Evolutionary conservation across 2,797 vertebrate genomes (phyloP).

Genomic region (Serranus cabrilla): DNA sequence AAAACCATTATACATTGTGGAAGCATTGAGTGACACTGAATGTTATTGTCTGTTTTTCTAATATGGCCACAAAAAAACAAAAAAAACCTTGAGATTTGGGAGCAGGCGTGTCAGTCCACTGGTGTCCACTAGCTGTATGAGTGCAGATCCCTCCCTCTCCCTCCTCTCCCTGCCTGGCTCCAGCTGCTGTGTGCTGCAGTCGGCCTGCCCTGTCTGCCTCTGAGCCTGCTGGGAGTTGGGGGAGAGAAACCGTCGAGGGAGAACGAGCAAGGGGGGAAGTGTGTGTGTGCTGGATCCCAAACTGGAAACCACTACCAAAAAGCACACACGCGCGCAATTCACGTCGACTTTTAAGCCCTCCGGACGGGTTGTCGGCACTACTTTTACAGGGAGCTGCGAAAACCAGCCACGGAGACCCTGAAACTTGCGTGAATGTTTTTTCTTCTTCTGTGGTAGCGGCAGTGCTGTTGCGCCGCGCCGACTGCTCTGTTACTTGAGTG

Average conservation of each 20-base stretch:
- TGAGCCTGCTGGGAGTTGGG: slow-evolving; percentile 68
- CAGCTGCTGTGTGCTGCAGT: slow-evolving; percentile 75
- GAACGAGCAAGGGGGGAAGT: slow-evolving; percentile 12
- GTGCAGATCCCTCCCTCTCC: slow-evolving; percentile 57
- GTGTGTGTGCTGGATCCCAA: slow-evolving; percentile 34
- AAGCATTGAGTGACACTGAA: neutral
- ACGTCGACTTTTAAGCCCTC: slow-evolving; percentile 4
- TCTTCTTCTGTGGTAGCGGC: slow-evolving; percentile 47
- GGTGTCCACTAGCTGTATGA: slow-evolving; percentile 66
- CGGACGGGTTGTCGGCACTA: slow-evolving; percentile 13
- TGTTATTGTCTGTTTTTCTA: neutral
- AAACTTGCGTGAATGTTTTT: slow-evolving; percentile 63
- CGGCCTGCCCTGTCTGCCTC: slow-evolving; percentile 64
- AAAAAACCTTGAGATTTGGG: slow-evolving; percentile 2
- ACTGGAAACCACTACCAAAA: slow-evolving; percentile 54
- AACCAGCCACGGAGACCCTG: slow-evolving; percentile 28
- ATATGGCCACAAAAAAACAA: slow-evolving; percentile 1
- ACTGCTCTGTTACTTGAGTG: slow-evolving; percentile 49
- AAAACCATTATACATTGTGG: neutral
- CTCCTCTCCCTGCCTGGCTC: slow-evolving; percentile 58
- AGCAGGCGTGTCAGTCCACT: slow-evolving; percentile 61
- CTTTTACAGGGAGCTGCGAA: slow-evolving; percentile 23
- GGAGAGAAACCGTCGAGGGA: slow-evolving; percentile 58
- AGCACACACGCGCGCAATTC: neutral
- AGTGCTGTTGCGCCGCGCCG: slow-evolving; percentile 55